A percentile compares a stretch with the other conserved stretches of the same genome.
Conservation (phyloP, 53 echinoderm and acorn worm genomes). For the Actinopyga echinites region DNA sequence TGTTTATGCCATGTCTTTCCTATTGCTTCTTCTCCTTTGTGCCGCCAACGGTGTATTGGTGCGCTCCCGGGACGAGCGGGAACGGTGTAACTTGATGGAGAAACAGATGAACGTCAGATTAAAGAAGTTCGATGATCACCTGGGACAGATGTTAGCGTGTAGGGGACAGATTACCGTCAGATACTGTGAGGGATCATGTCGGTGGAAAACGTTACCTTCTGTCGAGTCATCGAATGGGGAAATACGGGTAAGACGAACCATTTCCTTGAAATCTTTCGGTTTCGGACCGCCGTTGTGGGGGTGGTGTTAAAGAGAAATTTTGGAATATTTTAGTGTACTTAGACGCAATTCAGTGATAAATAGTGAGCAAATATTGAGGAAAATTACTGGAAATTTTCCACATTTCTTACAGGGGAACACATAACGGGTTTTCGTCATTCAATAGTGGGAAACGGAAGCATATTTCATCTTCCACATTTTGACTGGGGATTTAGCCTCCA, state of each 20-base stretch:
- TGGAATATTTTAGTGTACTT: too few relatives aligned
- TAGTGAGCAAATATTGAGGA: too few relatives aligned
- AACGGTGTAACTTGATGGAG: constrained; percentile 8
- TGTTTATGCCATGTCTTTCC: constrained; percentile 33
- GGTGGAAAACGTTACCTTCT: constrained; percentile 1
- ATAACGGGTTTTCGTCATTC: too few relatives aligned
- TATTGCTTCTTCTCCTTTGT: neutral
- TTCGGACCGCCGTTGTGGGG: too few relatives aligned
- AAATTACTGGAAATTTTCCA: too few relatives aligned
- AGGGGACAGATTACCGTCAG: neutral
- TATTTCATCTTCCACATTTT: too few relatives aligned
- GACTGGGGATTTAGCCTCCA: too few relatives aligned
- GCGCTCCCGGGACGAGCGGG: constrained; percentile 17
- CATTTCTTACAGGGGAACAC: too few relatives aligned
- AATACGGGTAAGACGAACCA: neutral
- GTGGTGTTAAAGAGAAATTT: too few relatives aligned
- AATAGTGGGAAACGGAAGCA: too few relatives aligned
- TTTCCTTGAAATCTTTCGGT: too few relatives aligned
- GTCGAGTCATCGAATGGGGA: neutral
- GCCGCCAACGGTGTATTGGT: constrained; percentile 27
- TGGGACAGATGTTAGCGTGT: neutral
- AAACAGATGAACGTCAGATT: neutral
- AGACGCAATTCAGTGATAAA: too few relatives aligned
- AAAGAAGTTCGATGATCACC: neutral
- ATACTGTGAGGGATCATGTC: constrained; percentile 8